Percentiles rank a stretch among this genome's conserved stretches.
Conservation (phyloP, 2,797 vertebrate genomes). For the Molossus alvarezi region DNA sequence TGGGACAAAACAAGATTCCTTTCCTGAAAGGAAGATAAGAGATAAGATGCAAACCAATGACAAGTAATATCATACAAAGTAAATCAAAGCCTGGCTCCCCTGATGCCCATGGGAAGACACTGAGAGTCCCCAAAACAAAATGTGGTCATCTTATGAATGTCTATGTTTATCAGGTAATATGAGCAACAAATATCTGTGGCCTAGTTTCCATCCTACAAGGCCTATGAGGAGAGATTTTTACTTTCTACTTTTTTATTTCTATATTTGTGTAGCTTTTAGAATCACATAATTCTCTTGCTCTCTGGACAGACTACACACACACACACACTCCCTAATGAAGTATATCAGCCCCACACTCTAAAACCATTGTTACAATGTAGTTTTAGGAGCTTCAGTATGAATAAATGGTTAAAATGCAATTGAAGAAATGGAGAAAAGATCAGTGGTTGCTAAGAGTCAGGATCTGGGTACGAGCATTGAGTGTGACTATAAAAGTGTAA, state of each 20-base stretch:
- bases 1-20: background rate
- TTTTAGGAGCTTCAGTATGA: background rate
- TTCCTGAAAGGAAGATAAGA: background rate
- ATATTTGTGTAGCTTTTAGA: background rate
- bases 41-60: background rate
- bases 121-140: background rate
- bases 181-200: background rate
- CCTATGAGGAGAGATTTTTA: background rate
- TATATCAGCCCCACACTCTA: background rate
- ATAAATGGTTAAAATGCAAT: constrained; percentile 36
- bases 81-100: background rate
- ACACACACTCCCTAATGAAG: background rate
- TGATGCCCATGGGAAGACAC: background rate
- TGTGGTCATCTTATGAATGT: background rate
- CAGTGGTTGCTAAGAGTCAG: background rate
- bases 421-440: background rate
- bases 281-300: background rate
- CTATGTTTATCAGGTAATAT: background rate
- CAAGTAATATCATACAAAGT: background rate
- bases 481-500: background rate
- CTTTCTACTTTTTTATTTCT: constrained; percentile 26
- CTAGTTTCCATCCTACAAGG: background rate
- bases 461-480: background rate
- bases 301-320: background rate
- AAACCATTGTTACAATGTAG: background rate